These are phyloP conservation scores for Halcyon leucocephala DNA, from an alignment of 2,797 vertebrate species.

Conservation along the genomic window DNA sequence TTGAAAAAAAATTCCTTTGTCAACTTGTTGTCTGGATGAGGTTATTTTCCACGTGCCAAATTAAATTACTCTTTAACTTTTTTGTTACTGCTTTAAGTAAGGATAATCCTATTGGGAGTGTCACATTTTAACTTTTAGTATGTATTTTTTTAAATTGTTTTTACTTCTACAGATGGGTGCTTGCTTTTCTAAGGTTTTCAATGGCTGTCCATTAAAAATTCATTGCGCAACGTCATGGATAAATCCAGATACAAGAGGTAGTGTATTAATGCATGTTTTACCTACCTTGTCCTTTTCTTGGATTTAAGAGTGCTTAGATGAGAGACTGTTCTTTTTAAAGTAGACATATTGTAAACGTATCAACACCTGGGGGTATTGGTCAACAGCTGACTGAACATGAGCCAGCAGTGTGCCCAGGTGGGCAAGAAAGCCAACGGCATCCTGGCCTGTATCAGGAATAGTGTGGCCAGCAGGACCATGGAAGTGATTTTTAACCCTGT, in stretches of 20 bases:
- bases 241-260: conserved; percentile 98
- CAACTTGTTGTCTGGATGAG: background rate
- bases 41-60: background rate
- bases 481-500: too few species aligned
- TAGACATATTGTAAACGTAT: background rate
- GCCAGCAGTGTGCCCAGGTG: too few species aligned
- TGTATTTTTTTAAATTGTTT: background rate
- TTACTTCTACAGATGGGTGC: conserved; percentile 92
- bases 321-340: background rate
- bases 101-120: background rate
- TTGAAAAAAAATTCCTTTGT: background rate
- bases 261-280: background rate
- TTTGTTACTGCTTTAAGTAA: background rate
- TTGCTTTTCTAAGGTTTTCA: conserved; percentile 99
- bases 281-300: background rate
- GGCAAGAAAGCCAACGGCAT: too few species aligned
- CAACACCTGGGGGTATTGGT: too few species aligned
- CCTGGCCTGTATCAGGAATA: too few species aligned
- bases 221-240: conserved; percentile 98
- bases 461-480: too few species aligned
- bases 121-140: background rate
- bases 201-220: conserved; percentile 96
- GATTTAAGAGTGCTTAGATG: background rate
- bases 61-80: background rate
- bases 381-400: too few species aligned